Percentiles rank a stretch among this genome's conserved stretches.
These are phyloP conservation scores for Notodonta dromedarius DNA, from an alignment of 2,888 invertebrate species.

Conservation along the genomic window DNA sequence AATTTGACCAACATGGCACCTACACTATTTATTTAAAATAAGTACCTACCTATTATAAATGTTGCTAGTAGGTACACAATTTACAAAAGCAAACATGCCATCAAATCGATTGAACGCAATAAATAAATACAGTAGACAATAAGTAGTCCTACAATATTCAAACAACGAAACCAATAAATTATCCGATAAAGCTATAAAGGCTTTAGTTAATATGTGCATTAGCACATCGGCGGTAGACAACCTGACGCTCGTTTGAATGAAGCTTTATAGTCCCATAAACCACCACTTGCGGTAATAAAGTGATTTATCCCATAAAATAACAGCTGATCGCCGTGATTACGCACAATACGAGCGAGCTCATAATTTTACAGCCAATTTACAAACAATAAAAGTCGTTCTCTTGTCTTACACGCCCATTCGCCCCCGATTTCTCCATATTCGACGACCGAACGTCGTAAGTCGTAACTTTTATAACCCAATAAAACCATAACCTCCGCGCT, in stretches of 20 bases:
- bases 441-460: constrained; percentile 70
- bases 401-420: constrained; percentile 80
- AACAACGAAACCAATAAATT: constrained; percentile 36
- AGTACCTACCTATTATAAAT: background rate
- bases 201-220: constrained; percentile 48
- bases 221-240: constrained; percentile 55
- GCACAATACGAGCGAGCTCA: constrained; percentile 80
- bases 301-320: constrained; percentile 78
- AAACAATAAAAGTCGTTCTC: constrained; percentile 84
- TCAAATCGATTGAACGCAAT: background rate
- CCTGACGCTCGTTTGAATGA: constrained; percentile 60
- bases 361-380: constrained; percentile 85
- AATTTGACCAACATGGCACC: too few species aligned
- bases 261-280: constrained; percentile 70
- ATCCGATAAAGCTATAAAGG: constrained; percentile 34
- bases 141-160: constrained; percentile 23
- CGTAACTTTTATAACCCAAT: constrained; percentile 82
- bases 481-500: constrained; percentile 71
- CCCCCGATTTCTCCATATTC: constrained; percentile 82
- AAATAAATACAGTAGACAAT: constrained; percentile 5
- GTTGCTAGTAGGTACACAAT: background rate
- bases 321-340: constrained; percentile 81
- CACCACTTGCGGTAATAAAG: constrained; percentile 73
- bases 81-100: background rate
- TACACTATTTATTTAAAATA: too few species aligned